These are phyloP conservation scores for Danionella cerebrum DNA, from an alignment of 2,113 vertebrate species.

Conservation along the genomic window DNA sequence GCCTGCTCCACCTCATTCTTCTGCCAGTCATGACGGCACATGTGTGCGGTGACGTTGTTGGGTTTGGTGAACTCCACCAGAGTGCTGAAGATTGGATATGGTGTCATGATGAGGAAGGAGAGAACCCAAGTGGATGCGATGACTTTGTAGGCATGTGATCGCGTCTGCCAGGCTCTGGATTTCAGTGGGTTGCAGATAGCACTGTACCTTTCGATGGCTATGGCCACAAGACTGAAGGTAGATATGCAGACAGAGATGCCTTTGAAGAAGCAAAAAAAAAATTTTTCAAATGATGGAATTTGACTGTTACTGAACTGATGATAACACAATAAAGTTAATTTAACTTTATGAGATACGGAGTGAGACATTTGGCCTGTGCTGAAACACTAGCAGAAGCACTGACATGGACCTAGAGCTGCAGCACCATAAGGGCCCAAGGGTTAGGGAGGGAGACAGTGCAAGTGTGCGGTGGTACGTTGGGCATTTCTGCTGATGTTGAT, in stretches of 20 bases:
- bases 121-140: constrained; percentile 82
- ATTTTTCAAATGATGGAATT: too few species aligned
- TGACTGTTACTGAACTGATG: too few species aligned
- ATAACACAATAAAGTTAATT: too few species aligned
- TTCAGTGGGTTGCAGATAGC: constrained; percentile 94
- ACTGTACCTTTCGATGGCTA: constrained; percentile 90
- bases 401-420: too few species aligned
- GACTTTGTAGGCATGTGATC: constrained; percentile 86
- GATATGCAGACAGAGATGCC: constrained; percentile 92
- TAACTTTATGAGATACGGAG: too few species aligned
- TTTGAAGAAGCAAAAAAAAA: constrained; percentile 46
- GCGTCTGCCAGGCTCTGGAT: constrained; percentile 90
- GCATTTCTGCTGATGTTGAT: too few species aligned
- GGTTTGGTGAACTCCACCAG: constrained; percentile 46
- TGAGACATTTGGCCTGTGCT: too few species aligned
- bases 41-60: constrained; percentile 55
- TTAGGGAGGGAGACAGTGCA: too few species aligned
- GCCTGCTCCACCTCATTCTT: constrained; percentile 65
- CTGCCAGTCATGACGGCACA: constrained; percentile 79
- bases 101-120: constrained; percentile 84
- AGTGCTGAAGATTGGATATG: constrained; percentile 80
- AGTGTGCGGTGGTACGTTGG: too few species aligned
- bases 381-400: too few species aligned
- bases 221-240: constrained; percentile 90
- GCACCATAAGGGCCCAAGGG: too few species aligned